phyloP scores from a whole-genome alignment of 2,888 invertebrate species.

The Drosophila prolongata region DNA sequence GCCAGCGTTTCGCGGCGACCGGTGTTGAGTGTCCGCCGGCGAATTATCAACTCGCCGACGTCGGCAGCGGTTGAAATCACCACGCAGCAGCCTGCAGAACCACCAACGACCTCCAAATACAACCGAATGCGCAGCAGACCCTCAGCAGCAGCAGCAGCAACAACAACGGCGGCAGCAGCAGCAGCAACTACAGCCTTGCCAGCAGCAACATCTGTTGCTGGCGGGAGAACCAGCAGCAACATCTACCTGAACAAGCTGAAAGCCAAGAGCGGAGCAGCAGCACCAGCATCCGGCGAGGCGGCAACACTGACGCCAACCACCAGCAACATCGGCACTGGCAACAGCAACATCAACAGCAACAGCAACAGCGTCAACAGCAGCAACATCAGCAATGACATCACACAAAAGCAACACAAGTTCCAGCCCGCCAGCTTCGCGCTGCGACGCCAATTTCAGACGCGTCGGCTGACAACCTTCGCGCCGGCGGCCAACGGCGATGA shows the following conservation, averaged over 20 bases:
- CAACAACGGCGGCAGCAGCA: slow-evolving; percentile 29
- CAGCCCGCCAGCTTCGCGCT: slow-evolving; percentile 64
- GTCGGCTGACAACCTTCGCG: slow-evolving; percentile 74
- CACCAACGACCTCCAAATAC: slow-evolving; percentile 74
- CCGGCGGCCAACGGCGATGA: slow-evolving; percentile 61
- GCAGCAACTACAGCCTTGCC: slow-evolving; percentile 33
- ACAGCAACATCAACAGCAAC: slow-evolving; percentile 59
- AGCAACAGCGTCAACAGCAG: slow-evolving; percentile 41
- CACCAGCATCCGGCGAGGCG: slow-evolving; percentile 53
- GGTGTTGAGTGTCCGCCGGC: slow-evolving; percentile 81
- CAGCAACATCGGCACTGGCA: slow-evolving; percentile 47
- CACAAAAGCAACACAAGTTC: slow-evolving; percentile 63
- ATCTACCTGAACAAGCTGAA: slow-evolving; percentile 56
- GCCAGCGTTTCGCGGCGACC: slow-evolving; percentile 77
- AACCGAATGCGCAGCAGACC: slow-evolving; percentile 69
- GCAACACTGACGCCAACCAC: slow-evolving; percentile 19
- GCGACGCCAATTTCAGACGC: slow-evolving; percentile 78
- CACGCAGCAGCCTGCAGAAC: slow-evolving; percentile 58
- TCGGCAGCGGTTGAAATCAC: slow-evolving; percentile 49
- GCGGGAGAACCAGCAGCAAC: slow-evolving; percentile 35
- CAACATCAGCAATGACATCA: slow-evolving; percentile 36
- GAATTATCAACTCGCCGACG: slow-evolving; percentile 73
- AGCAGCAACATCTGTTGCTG: slow-evolving; percentile 44
- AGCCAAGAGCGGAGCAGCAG: slow-evolving; percentile 46
- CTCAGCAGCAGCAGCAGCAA: slow-evolving; percentile 46